Evolutionary conservation across 2,797 vertebrate species (phyloP).

Genomic region (Sciaenops ocellatus): DNA sequence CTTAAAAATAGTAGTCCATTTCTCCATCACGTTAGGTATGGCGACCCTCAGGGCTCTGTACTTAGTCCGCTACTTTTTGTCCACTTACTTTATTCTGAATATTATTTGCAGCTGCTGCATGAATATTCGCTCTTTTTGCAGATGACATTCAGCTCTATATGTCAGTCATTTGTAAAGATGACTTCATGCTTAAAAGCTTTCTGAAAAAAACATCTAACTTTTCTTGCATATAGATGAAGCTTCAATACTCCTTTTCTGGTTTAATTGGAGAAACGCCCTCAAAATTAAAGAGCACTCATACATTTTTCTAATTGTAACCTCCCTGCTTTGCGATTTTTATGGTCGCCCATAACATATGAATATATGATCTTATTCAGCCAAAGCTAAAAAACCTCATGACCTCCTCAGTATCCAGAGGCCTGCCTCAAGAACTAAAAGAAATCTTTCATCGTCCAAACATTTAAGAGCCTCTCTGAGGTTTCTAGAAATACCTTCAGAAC

Average conservation of each 20-base stretch:
- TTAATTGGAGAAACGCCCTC: neutral
- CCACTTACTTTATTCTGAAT: neutral
- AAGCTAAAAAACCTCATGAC: neutral
- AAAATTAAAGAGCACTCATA: too few relatives aligned
- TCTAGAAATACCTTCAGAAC: neutral
- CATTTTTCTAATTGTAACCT: neutral
- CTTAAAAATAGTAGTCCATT: neutral
- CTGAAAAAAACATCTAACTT: neutral
- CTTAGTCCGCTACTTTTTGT: slow-evolving; percentile 28
- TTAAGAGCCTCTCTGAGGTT: neutral
- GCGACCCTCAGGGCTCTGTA: slow-evolving; percentile 34
- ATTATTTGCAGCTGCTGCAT: neutral
- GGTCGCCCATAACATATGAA: neutral
- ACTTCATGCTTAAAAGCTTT: neutral
- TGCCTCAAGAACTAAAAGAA: slow-evolving; percentile 35
- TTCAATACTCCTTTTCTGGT: neutral
- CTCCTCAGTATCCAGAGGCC: slow-evolving; percentile 40
- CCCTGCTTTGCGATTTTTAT: neutral
- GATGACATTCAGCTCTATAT: slow-evolving; percentile 24
- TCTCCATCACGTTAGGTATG: slow-evolving; percentile 6
- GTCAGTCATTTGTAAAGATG: neutral
- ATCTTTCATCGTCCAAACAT: neutral
- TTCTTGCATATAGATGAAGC: slow-evolving; percentile 5
- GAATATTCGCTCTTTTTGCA: neutral
- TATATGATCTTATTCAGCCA: neutral